These are phyloP conservation scores for Acrobasis consociella DNA, from an alignment of 2,888 invertebrate genomes.

Conservation along the genomic window DNA sequence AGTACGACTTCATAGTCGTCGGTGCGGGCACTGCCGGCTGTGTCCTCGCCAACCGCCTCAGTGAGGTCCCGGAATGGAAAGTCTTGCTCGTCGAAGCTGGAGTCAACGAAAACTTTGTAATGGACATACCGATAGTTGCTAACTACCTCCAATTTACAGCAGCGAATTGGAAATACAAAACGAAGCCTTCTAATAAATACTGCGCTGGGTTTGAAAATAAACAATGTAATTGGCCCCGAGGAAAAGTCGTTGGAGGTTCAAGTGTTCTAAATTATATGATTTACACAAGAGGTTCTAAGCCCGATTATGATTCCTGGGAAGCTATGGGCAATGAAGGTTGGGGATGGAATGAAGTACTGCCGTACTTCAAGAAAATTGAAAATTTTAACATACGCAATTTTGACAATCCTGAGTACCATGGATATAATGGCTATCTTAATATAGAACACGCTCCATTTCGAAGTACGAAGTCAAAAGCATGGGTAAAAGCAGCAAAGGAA, in stretches of 20 bases:
- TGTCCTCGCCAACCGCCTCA: slow-evolving; percentile 87
- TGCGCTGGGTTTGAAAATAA: slow-evolving; percentile 89
- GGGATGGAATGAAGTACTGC: slow-evolving; percentile 87
- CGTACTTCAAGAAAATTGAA: slow-evolving; percentile 91
- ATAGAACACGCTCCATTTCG: slow-evolving; percentile 80
- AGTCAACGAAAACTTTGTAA: slow-evolving; percentile 85
- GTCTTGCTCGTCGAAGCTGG: slow-evolving; percentile 90
- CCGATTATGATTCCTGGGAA: slow-evolving; percentile 91
- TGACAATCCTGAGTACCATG: slow-evolving; percentile 78
- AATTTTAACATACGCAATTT: slow-evolving; percentile 84
- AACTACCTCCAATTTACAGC: slow-evolving; percentile 87
- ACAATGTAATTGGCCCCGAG: slow-evolving; percentile 90
- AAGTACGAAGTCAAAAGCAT: slow-evolving; percentile 76
- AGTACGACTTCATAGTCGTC: slow-evolving; percentile 90
- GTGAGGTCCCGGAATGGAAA: slow-evolving; percentile 86
- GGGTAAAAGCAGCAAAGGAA: slow-evolving; percentile 84
- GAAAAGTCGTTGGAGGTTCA: slow-evolving; percentile 92
- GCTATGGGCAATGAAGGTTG: slow-evolving; percentile 87
- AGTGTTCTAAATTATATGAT: slow-evolving; percentile 92
- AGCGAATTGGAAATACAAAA: slow-evolving; percentile 92
- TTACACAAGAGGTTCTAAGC: slow-evolving; percentile 86
- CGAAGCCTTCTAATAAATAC: slow-evolving; percentile 87
- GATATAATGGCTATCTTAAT: slow-evolving; percentile 80
- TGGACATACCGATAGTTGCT: slow-evolving; percentile 89
- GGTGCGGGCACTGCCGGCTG: slow-evolving; percentile 93